phyloP scores from a whole-genome alignment of 2,113 vertebrate species.

The Isurus oxyrinchus region DNA sequence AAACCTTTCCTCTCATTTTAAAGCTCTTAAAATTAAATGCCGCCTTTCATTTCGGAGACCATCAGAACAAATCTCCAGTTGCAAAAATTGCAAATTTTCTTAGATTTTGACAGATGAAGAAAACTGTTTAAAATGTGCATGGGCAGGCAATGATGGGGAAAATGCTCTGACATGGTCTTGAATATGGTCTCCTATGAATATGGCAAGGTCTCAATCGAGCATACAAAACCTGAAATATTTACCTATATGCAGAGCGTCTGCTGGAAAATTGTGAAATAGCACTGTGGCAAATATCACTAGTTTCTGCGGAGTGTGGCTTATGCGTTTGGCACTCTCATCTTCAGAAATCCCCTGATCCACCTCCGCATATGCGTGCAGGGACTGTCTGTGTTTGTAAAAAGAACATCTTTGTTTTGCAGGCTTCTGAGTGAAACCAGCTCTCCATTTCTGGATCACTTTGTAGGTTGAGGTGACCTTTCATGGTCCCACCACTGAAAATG shows the following conservation, averaged over 20 bases:
- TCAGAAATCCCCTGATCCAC: background rate
- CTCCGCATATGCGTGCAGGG: too few relatives aligned
- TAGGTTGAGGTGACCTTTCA: background rate
- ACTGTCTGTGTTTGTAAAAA: background rate
- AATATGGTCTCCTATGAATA: too few relatives aligned
- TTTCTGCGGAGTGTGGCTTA: background rate
- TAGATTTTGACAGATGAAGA: background rate
- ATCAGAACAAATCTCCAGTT: background rate
- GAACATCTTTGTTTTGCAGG: background rate
- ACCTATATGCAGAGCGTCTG: background rate
- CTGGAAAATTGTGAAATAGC: background rate
- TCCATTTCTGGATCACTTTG: background rate
- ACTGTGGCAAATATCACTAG: background rate
- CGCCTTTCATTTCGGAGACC: background rate
- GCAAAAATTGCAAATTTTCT: background rate
- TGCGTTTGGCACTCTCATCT: too few relatives aligned
- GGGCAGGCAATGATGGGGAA: background rate
- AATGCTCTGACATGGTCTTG: background rate
- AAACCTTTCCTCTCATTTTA: background rate
- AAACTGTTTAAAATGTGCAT: background rate
- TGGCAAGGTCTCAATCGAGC: background rate
- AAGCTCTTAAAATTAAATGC: background rate
- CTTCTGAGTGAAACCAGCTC: background rate
- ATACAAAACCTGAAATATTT: background rate
- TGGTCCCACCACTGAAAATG: background rate